Base-by-base conservation (phyloP, 2,113 vertebrate species). In the Microtus ochrogaster region DNA sequence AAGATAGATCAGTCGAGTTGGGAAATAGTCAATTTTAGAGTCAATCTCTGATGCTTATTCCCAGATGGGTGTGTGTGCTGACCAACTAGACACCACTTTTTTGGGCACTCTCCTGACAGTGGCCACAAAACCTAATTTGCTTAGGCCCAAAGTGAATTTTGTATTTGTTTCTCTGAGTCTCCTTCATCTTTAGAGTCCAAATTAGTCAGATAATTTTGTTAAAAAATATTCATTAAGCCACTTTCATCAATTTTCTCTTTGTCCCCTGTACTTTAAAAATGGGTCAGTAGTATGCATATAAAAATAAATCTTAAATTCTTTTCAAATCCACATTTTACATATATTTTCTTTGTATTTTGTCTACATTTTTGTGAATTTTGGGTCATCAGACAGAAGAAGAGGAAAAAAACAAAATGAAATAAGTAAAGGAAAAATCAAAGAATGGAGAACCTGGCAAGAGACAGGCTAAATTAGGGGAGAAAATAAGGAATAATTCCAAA, bases 101-200 rank as follows among this genome's bases (percentile, higher is more conserved):
- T 94, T 68, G 89, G 85, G n/a, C 58, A 90, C 82, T 91, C 73
- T 94, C 41, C 74, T 94, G 68, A 94, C 76, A 79, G 7, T 87
- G 11, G 26, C 19, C 39, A 81, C 6, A 41, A 61, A 68, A 22
- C 82, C 39, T 70, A 83, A 89, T 92, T 86, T 89, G 73, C 52
- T 96, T 94, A 91, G 36, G 2, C n/a, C 88, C 49, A 52, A 82
- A 90, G 19, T 85, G 22, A 94, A 65, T 70, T 52, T 95, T 95
- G 49, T 83, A 52, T 63, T 96, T 81, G 28, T 84, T 73, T 96
- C 61, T 82, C 70, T 89, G 61, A 82, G 13, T 81, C 28, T 95
- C 55, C 22, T 47, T 6, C 28, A 55, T 86, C 91, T 78, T 86
- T 44, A 61, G 77, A 92, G 47, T 52, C 65, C 63, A 76, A 72